phyloP scores from a whole-genome alignment of 2,113 vertebrate species.

The Herpetotheres cachinnans region DNA sequence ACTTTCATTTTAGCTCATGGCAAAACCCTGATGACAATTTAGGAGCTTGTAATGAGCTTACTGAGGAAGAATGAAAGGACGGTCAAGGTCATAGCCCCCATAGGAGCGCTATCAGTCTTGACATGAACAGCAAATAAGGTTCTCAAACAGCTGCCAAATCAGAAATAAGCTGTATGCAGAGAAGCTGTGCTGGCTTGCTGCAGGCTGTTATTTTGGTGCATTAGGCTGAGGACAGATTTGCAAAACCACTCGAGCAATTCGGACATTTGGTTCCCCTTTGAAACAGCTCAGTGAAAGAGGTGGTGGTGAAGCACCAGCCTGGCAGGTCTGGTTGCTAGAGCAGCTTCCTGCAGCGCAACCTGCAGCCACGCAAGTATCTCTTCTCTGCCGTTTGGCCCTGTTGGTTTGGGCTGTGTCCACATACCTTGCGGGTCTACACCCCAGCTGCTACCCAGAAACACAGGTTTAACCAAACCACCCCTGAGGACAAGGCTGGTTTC shows the following conservation, averaged over 20 bases:
- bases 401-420: background rate
- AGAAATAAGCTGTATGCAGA: conserved; percentile 9
- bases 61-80: conserved; percentile 27
- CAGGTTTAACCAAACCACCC: background rate
- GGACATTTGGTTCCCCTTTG: background rate
- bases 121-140: conserved; percentile 1
- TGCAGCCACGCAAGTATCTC: background rate
- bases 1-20: background rate
- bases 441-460: background rate
- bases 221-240: background rate
- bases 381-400: background rate
- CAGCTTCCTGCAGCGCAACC: background rate
- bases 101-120: background rate
- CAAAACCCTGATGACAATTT: background rate
- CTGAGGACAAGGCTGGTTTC: background rate
- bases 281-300: background rate
- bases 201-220: conserved; percentile 28
- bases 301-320: background rate
- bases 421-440: background rate
- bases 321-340: background rate
- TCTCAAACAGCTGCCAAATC: conserved; percentile 32
- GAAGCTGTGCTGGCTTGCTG: background rate
- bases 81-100: conserved; percentile 21
- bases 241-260: background rate
- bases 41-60: conserved; percentile 19